phyloP scores from a whole-genome alignment of 1,140 invertebrate species.

The Gryon sp. region DNA sequence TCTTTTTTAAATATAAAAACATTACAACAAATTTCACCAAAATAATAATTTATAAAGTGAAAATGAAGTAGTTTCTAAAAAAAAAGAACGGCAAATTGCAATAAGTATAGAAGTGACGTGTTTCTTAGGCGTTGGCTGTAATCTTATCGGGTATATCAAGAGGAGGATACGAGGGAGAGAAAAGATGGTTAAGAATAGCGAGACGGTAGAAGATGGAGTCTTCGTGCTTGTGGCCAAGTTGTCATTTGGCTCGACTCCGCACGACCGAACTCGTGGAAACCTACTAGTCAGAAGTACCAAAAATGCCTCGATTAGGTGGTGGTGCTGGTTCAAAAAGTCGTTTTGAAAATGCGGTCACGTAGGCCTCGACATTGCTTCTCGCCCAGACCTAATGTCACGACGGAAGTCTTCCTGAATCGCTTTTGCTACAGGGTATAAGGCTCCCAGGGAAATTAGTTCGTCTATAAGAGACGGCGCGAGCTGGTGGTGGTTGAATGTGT shows the following conservation, averaged over 20 bases:
- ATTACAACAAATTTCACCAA: too few relatives aligned
- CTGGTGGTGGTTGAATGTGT: conserved; percentile 20
- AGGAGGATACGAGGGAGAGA: conserved; percentile 7
- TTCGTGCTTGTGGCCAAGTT: conserved; percentile 18
- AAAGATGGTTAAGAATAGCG: neutral
- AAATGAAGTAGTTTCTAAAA: conserved; percentile 7
- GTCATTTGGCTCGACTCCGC: conserved; percentile 19
- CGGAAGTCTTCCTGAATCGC: conserved; percentile 11
- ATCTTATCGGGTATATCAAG: conserved; percentile 34
- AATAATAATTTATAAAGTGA: conserved; percentile 8
- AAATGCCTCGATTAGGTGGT: conserved; percentile 34
- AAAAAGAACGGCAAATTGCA: conserved; percentile 6
- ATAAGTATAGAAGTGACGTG: conserved; percentile 25
- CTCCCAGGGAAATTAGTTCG: conserved; percentile 36
- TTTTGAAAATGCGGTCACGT: conserved; percentile 45
- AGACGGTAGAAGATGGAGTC: conserved; percentile 11
- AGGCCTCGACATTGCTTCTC: conserved; percentile 17
- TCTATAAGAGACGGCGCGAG: conserved; percentile 9
- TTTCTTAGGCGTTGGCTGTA: conserved; percentile 19
- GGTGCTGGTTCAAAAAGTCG: conserved; percentile 26
- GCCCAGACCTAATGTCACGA: conserved; percentile 22
- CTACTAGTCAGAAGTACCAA: conserved; percentile 35
- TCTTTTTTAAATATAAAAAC: too few relatives aligned
- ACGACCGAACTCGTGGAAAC: conserved; percentile 22
- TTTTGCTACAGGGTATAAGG: conserved; percentile 2